These are phyloP conservation scores for Loripinus fragilis DNA, from an alignment of 2,888 invertebrate genomes.

Conservation along the genomic window DNA sequence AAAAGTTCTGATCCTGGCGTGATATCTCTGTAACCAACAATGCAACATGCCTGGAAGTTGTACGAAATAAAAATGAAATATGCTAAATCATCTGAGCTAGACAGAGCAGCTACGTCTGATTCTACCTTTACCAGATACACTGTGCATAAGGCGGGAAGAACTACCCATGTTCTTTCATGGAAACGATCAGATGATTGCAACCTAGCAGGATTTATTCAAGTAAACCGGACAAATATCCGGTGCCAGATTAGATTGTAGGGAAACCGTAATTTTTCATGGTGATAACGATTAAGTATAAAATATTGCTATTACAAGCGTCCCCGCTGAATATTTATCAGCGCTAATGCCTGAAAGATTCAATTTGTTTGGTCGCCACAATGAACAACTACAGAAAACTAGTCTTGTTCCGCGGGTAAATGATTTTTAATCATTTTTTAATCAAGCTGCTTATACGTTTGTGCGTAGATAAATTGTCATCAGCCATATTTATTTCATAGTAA, in stretches of 20 bases:
- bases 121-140: too few relatives aligned
- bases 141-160: too few relatives aligned
- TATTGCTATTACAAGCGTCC: conserved; percentile 10
- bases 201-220: background rate
- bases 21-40: too few relatives aligned
- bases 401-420: conserved; percentile 7
- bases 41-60: too few relatives aligned
- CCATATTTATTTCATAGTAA: conserved; percentile 46
- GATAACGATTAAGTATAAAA: conserved; percentile 4
- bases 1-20: too few relatives aligned
- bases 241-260: background rate
- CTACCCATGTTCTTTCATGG: background rate
- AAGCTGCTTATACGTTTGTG: conserved; percentile 35
- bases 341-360: conserved; percentile 33
- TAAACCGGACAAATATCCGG: conserved; percentile 6
- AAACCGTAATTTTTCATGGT: background rate
- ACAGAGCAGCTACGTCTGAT: too few relatives aligned
- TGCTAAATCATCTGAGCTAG: too few relatives aligned
- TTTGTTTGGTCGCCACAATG: conserved; percentile 15
- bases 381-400: conserved; percentile 3
- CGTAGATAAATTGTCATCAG: conserved; percentile 60
- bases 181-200: background rate
- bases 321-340: conserved; percentile 33
- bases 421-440: conserved; percentile 56
- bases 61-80: too few relatives aligned